Conservation (phyloP, 2,888 invertebrate genomes). For the Hyposoter dolosus region DNA sequence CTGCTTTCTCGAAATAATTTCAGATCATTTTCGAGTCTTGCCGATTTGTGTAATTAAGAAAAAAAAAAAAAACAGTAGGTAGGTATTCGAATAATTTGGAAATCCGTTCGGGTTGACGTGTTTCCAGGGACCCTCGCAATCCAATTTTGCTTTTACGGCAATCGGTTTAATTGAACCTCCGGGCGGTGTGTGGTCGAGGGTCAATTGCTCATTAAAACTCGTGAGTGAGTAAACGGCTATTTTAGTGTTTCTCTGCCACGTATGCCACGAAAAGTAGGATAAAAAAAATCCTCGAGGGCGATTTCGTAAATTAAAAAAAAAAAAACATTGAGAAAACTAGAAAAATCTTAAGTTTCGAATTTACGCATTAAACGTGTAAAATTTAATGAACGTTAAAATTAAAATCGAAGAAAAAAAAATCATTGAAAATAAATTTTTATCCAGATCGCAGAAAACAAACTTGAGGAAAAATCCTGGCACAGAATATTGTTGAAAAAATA, state of each 20-base stretch:
- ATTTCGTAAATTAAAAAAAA: background rate
- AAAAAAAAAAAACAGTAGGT: too few species aligned
- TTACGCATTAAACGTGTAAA: background rate
- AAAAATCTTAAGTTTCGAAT: slow-evolving; percentile 9
- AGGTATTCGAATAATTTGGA: background rate
- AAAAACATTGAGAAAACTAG: background rate
- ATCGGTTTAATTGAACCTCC: slow-evolving; percentile 78
- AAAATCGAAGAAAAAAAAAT: background rate
- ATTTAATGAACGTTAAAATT: background rate
- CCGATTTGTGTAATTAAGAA: background rate
- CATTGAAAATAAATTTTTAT: background rate
- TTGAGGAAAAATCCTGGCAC: background rate
- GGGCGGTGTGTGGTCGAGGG: slow-evolving; percentile 78
- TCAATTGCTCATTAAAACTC: slow-evolving; percentile 83
- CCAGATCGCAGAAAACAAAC: background rate
- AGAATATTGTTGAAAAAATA: background rate
- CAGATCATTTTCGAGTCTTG: background rate
- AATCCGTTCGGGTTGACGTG: slow-evolving; percentile 9
- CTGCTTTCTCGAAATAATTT: background rate
- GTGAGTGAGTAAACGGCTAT: slow-evolving; percentile 73
- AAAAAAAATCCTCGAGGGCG: slow-evolving; percentile 16
- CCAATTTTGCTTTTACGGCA: slow-evolving; percentile 74
- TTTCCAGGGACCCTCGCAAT: slow-evolving; percentile 64
- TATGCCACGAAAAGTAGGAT: slow-evolving; percentile 28
- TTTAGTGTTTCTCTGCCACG: slow-evolving; percentile 75